A percentile compares a stretch with the other conserved stretches of the same genome.
Evolutionary conservation across 2,888 invertebrate species (phyloP).

Genomic region (Nebria salina): DNA sequence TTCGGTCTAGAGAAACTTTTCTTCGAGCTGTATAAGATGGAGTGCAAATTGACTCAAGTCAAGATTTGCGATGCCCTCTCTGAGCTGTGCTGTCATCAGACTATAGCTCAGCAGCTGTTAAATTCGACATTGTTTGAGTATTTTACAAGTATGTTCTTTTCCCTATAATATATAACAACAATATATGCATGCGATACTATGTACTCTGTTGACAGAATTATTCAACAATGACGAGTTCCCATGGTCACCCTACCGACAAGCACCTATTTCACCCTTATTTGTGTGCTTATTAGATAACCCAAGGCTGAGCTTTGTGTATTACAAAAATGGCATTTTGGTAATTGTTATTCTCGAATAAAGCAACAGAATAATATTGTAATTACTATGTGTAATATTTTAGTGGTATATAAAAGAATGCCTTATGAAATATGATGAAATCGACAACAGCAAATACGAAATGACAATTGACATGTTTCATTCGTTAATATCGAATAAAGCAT

Average conservation of each 20-base stretch:
- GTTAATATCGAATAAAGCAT: neutral
- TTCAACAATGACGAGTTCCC: neutral
- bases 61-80: conserved; percentile 18
- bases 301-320: neutral
- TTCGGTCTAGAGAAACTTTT: conserved; percentile 7
- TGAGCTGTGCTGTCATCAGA: conserved; percentile 4
- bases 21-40: neutral
- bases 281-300: conserved; percentile 19
- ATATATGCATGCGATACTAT: neutral
- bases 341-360: neutral
- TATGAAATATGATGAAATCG: neutral
- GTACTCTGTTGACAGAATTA: conserved; percentile 1
- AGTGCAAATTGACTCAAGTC: neutral
- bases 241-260: conserved; percentile 26
- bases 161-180: neutral
- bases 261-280: conserved; percentile 16
- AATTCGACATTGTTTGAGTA: neutral
- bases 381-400: neutral
- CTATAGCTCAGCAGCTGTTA: neutral
- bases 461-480: neutral
- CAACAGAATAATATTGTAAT: neutral
- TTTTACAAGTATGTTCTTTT: conserved; percentile 4
- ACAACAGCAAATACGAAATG: neutral
- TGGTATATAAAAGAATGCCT: neutral
- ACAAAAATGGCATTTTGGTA: conserved; percentile 15